Base-by-base conservation (phyloP, 2,113 vertebrate species). In the Salminus brasiliensis region DNA sequence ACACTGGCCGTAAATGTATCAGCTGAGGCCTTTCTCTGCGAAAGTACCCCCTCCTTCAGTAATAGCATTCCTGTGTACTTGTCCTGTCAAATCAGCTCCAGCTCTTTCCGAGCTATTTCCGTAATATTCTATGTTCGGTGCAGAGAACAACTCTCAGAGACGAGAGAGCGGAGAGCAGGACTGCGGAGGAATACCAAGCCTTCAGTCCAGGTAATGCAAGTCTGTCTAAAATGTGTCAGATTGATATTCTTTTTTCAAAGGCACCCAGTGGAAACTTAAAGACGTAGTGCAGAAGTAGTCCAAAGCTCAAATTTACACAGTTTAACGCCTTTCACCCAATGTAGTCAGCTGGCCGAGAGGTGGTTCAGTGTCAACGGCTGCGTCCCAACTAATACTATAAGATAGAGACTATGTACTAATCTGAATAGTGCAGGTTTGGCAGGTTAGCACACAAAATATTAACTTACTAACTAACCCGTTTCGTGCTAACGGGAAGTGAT, bases 31-130 rank as follows among this genome's bases (percentile, higher is more conserved):
- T n/a, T 87, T 85, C 85, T 73, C 80, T 85, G 74, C 84, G 85
- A 85, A 86, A n/a, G n/a, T 81, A 83, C 82, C 81, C 80, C 32
- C 57, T 83, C 78, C 78, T 72, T 55, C 87, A 82, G 84, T 92
- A 91, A 90, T 89, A 86, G 88, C 86, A 88, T 91, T 92, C 87
- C 75, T 87, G 85, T 89, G 91, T 91, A 87, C 76, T 78, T 85
- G 88, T 86, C 87, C 86, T 85, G 87, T 92, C 89, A 89, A 87
- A 89, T 92, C 89, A 90, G 87, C 87, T 90, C 86, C 85, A 79
- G 85, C 82, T 88, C 73, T 62, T 76, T 30, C 80, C 78, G 62
- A 82, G 85, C 84, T 89, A 86, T 90, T 92, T 90, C 77, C 85
- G 88, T 65, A 59, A 78, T 76, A 74, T 84, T 84, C 81, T 76